Evolutionary conservation across 2,888 invertebrate genomes (phyloP).

Genomic region (Drepanosiphum platanoidis): DNA sequence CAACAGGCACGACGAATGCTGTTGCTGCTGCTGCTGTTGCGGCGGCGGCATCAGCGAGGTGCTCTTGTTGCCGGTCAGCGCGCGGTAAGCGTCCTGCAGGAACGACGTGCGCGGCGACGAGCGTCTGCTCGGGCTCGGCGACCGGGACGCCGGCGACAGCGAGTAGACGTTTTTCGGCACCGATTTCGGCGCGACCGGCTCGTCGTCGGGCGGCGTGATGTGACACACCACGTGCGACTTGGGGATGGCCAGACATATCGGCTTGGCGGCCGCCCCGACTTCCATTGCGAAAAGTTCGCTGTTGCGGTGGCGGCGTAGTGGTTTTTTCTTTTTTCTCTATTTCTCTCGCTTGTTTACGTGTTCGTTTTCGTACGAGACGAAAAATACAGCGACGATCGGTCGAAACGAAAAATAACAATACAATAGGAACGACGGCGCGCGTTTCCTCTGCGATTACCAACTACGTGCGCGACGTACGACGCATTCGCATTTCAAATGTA

Average conservation of each 20-base stretch:
- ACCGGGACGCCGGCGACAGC: constrained; percentile 58
- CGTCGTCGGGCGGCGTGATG: constrained; percentile 60
- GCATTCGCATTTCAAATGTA: too few relatives aligned
- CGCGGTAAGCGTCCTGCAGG: constrained; percentile 57
- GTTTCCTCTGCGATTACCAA: too few relatives aligned
- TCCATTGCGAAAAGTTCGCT: constrained; percentile 5
- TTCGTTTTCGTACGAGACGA: too few relatives aligned
- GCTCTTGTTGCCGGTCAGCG: constrained; percentile 57
- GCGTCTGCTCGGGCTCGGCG: constrained; percentile 62
- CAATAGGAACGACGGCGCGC: too few relatives aligned
- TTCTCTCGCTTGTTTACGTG: too few relatives aligned
- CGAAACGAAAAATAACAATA: too few relatives aligned
- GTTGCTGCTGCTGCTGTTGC: constrained; percentile 36
- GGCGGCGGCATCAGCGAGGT: constrained; percentile 47
- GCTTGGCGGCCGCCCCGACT: constrained; percentile 30
- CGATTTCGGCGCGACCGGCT: constrained; percentile 33
- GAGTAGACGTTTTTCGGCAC: constrained; percentile 62
- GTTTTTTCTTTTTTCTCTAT: too few relatives aligned
- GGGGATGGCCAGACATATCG: constrained; percentile 39
- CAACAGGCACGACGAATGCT: constrained; percentile 70
- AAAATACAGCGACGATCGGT: too few relatives aligned
- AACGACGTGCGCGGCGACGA: constrained; percentile 63
- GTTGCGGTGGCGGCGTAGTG: background rate
- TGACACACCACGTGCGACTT: constrained; percentile 53
- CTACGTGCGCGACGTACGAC: too few relatives aligned